A percentile compares a stretch with the other conserved stretches of the same genome.
Evolutionary conservation across 2,113 vertebrate genomes (phyloP).

Genomic region (Caranx ignobilis): DNA sequence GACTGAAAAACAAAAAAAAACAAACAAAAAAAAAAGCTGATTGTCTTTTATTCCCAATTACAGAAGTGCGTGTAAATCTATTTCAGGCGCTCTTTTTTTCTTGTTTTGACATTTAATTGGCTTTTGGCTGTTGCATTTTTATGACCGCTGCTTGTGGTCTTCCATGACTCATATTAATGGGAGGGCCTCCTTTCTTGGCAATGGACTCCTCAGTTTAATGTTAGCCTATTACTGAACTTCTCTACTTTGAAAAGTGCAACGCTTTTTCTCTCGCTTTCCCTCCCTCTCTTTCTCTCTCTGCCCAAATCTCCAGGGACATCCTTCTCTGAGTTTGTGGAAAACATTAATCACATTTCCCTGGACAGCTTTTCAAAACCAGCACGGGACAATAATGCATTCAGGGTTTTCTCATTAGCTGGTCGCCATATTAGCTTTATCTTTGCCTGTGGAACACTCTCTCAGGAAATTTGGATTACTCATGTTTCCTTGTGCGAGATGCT

Average conservation of each 20-base stretch:
- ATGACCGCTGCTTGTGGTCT: slow-evolving; percentile 73
- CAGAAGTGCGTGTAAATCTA: slow-evolving; percentile 10
- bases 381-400: slow-evolving; percentile 44
- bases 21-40: not conserved
- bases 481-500: slow-evolving; percentile 8
- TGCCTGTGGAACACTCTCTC: not conserved
- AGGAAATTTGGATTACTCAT: not conserved
- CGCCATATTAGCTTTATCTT: slow-evolving; percentile 30
- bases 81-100: not conserved
- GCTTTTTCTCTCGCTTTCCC: slow-evolving; percentile 25
- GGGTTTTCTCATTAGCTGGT: slow-evolving; percentile 21
- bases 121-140: slow-evolving; percentile 61
- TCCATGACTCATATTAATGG: slow-evolving; percentile 73
- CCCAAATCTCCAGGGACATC: slow-evolving; percentile 38
- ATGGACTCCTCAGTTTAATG: slow-evolving; percentile 51
- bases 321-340: slow-evolving; percentile 75
- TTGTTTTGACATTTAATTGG: slow-evolving; percentile 32
- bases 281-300: slow-evolving; percentile 9
- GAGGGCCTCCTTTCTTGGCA: slow-evolving; percentile 59
- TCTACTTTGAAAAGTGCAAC: slow-evolving; percentile 54
- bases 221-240: slow-evolving; percentile 62
- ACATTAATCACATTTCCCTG: slow-evolving; percentile 76
- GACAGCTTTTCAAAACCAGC: slow-evolving; percentile 58
- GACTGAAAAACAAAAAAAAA: not conserved
- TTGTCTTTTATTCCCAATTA: not conserved